Conservation (phyloP, 2,888 invertebrate genomes). For the Chromoteleia sp. region DNA sequence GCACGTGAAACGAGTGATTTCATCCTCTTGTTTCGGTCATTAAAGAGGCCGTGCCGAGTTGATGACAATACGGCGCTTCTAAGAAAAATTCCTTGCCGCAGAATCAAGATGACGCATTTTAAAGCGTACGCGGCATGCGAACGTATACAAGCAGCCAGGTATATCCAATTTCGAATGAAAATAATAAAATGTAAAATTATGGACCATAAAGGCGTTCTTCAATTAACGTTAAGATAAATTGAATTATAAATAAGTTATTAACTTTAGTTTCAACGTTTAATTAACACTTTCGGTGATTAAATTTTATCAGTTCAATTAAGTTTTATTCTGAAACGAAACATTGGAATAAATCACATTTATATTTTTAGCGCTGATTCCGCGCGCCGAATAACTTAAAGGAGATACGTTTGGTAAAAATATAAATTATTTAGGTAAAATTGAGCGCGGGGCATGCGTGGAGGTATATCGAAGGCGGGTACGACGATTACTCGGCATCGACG, state of each 20-base stretch:
- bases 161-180: slow-evolving; percentile 38
- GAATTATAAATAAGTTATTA: slow-evolving; percentile 5
- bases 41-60: slow-evolving; percentile 50
- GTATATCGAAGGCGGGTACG: slow-evolving; percentile 60
- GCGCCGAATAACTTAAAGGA: slow-evolving; percentile 10
- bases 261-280: slow-evolving; percentile 10
- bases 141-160: slow-evolving; percentile 15
- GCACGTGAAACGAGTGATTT: slow-evolving; percentile 65
- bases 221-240: slow-evolving; percentile 26
- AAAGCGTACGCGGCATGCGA: slow-evolving; percentile 22
- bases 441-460: slow-evolving; percentile 19
- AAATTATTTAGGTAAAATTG: slow-evolving; percentile 65
- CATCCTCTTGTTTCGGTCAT: slow-evolving; percentile 66
- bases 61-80: slow-evolving; percentile 56
- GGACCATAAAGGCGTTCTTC: neutral
- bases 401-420: slow-evolving; percentile 42
- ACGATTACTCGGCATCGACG: slow-evolving; percentile 74
- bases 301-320: slow-evolving; percentile 8
- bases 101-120: slow-evolving; percentile 62
- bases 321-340: neutral
- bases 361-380: neutral
- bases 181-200: slow-evolving; percentile 10
- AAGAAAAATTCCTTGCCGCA: slow-evolving; percentile 53
- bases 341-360: neutral
- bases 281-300: neutral